These are phyloP conservation scores for Catajapyx aquilonaris DNA, from an alignment of 1,140 invertebrate genomes.

Conservation along the genomic window DNA sequence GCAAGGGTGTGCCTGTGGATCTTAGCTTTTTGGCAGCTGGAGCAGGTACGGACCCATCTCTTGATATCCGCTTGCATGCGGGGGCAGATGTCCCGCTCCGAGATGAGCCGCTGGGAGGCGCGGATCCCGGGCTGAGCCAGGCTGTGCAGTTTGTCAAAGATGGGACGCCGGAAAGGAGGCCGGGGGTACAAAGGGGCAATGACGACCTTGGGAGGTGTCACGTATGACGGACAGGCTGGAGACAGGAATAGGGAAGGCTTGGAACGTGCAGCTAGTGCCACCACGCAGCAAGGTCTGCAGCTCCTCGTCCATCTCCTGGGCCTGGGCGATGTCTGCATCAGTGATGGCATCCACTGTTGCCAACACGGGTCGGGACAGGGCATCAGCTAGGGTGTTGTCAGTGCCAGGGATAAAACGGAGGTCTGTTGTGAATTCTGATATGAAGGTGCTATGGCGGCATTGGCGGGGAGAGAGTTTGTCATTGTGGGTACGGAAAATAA, in stretches of 20 bases:
- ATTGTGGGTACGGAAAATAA: too few relatives aligned
- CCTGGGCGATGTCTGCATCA: too few relatives aligned
- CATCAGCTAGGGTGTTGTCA: conserved; percentile 11
- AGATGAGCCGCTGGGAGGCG: conserved; percentile 10
- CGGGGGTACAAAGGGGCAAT: not conserved
- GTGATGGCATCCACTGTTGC: conserved; percentile 5
- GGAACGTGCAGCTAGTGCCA: too few relatives aligned
- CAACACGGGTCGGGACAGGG: conserved; percentile 10
- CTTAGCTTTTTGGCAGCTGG: conserved; percentile 12
- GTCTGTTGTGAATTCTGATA: conserved; percentile 14
- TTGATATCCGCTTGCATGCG: conserved; percentile 9
- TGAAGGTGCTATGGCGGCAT: conserved; percentile 11
- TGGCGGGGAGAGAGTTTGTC: too few relatives aligned
- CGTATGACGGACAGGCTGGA: not conserved
- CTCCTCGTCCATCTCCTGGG: too few relatives aligned
- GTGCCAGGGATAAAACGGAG: conserved; percentile 12
- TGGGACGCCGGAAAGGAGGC: conserved; percentile 1
- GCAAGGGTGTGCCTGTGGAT: conserved; percentile 13
- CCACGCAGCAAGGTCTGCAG: too few relatives aligned
- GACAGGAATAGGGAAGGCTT: not conserved
- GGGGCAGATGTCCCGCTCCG: conserved; percentile 14
- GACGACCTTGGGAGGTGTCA: not conserved
- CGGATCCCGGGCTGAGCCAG: conserved; percentile 13
- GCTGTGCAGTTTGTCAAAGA: conserved; percentile 9
- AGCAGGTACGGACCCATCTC: conserved; percentile 11